Evolutionary conservation across 2,113 vertebrate species (phyloP).

Genomic region (Heloderma charlesbogerti): DNA sequence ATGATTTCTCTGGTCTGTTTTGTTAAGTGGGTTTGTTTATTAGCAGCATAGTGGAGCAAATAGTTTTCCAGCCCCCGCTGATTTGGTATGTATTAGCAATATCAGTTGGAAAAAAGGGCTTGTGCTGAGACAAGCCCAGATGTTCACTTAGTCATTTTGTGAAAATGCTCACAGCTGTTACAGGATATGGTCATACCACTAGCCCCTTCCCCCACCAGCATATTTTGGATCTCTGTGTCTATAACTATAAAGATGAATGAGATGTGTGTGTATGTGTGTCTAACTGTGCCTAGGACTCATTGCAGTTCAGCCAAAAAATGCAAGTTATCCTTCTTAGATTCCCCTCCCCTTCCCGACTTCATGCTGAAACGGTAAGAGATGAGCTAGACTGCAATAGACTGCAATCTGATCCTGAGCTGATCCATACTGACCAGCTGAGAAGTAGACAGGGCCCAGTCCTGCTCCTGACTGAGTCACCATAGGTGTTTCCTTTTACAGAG

Average conservation of each 20-base stretch:
- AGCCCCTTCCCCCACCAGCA: not conserved
- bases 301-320: not conserved
- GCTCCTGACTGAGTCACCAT: too few species aligned
- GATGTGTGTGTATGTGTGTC: not conserved
- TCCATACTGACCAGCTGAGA: too few species aligned
- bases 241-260: conserved; percentile 11
- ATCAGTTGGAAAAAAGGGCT: conserved; percentile 54
- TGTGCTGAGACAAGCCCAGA: conserved; percentile 39
- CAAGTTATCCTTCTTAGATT: not conserved
- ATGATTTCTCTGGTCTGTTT: conserved; percentile 30
- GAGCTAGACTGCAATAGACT: not conserved
- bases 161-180: conserved; percentile 46
- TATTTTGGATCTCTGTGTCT: not conserved
- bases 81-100: conserved; percentile 58
- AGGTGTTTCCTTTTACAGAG: too few species aligned
- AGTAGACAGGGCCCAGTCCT: too few species aligned
- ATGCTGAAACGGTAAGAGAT: conserved; percentile 10
- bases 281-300: not conserved
- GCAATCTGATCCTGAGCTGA: not conserved
- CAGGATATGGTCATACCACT: conserved; percentile 2
- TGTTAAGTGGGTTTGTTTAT: conserved; percentile 42
- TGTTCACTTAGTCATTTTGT: conserved; percentile 42
- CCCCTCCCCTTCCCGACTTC: conserved; percentile 11
- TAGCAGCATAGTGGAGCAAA: conserved; percentile 24
- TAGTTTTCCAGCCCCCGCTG: conserved; percentile 34